These are phyloP conservation scores for Gavialis gangeticus DNA, from an alignment of 2,113 vertebrate genomes.

Conservation along the genomic window DNA sequence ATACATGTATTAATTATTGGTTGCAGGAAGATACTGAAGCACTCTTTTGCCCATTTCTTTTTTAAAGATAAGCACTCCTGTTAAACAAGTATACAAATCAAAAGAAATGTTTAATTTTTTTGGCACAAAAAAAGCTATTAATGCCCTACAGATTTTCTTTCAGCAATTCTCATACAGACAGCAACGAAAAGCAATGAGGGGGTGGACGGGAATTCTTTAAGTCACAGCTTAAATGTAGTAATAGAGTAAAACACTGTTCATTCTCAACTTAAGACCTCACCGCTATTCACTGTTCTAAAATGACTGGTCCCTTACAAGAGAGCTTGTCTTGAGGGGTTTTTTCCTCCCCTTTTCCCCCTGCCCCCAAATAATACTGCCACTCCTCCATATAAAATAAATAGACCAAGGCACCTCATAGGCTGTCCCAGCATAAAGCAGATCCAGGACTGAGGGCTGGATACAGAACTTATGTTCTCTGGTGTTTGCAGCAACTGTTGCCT, in stretches of 20 bases:
- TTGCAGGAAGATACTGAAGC: not conserved
- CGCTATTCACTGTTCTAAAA: not conserved
- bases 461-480: not conserved
- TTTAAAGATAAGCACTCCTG: not conserved
- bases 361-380: not conserved
- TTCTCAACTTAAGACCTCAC: not conserved
- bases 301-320: not conserved
- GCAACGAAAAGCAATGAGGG: not conserved
- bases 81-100: not conserved
- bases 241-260: not conserved
- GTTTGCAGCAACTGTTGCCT: slow-evolving; percentile 34
- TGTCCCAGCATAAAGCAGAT: slow-evolving; percentile 16
- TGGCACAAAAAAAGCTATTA: not conserved
- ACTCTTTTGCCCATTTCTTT: not conserved
- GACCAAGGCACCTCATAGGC: not conserved
- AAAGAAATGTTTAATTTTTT: not conserved
- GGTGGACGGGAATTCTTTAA: not conserved
- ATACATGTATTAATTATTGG: not conserved
- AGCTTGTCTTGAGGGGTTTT: not conserved
- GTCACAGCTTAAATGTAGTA: not conserved
- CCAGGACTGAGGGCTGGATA: slow-evolving; percentile 13
- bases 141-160: not conserved
- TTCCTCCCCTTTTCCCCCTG: not conserved
- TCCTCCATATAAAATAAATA: not conserved
- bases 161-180: not conserved